These are phyloP conservation scores for Cyprinodon variegatus DNA, from an alignment of 2,113 vertebrate species.

Conservation along the genomic window DNA sequence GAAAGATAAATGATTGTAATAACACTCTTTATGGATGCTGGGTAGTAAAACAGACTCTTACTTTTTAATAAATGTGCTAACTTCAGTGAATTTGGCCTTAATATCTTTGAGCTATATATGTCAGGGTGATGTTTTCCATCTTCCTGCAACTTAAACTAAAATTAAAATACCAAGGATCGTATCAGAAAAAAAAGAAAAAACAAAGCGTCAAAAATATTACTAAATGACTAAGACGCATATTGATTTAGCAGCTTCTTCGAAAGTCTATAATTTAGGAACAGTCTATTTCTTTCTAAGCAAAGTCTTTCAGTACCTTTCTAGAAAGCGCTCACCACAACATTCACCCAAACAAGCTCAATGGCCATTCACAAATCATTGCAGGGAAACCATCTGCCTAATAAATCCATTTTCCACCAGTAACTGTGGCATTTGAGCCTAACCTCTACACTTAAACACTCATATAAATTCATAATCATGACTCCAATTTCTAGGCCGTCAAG, in stretches of 20 bases:
- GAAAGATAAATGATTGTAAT: constrained; percentile 56
- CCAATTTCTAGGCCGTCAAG: constrained; percentile 50
- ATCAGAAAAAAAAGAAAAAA: constrained; percentile 31
- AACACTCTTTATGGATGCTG: constrained; percentile 41
- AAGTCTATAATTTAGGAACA: background rate
- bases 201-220: constrained; percentile 27
- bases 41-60: constrained; percentile 22
- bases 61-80: constrained; percentile 35
- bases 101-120: constrained; percentile 7
- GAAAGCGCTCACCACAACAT: constrained; percentile 37
- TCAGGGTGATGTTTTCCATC: constrained; percentile 20
- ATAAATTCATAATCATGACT: constrained; percentile 87
- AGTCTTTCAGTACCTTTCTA: constrained; percentile 33
- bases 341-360: background rate
- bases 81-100: constrained; percentile 3
- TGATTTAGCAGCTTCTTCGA: background rate
- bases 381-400: constrained; percentile 58
- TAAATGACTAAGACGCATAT: constrained; percentile 22
- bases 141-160: constrained; percentile 1
- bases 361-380: constrained; percentile 44
- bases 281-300: background rate
- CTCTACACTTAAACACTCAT: constrained; percentile 78
- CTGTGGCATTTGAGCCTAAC: constrained; percentile 55
- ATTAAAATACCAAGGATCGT: constrained; percentile 30
- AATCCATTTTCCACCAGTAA: constrained; percentile 63